A percentile compares a stretch with the other conserved stretches of the same genome.
These are phyloP conservation scores for Sarcophaga variegata DNA, from an alignment of 2,888 invertebrate genomes.

Conservation along the genomic window DNA sequence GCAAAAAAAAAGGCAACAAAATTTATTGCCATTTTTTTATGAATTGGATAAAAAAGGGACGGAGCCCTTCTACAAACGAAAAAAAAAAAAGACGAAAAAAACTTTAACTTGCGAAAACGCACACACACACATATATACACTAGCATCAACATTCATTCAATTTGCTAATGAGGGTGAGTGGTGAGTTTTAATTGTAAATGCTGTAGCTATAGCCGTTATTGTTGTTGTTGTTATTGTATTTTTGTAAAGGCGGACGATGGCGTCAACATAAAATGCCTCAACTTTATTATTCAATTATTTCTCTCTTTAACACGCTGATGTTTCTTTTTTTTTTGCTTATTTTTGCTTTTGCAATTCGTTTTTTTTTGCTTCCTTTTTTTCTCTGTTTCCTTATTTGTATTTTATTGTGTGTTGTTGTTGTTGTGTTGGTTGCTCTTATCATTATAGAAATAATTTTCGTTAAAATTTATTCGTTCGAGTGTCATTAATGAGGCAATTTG, in stretches of 20 bases:
- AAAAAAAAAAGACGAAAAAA: neutral
- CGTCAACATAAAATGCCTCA: constrained; percentile 63
- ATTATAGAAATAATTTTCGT: neutral
- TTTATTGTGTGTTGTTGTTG: neutral
- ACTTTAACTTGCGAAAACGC: neutral
- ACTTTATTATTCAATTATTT: constrained; percentile 69
- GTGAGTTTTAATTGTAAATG: constrained; percentile 20
- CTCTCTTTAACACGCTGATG: constrained; percentile 43
- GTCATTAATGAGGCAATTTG: constrained; percentile 62
- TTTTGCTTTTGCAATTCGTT: no score
- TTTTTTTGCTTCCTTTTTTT: constrained; percentile 11
- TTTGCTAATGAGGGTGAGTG: constrained; percentile 69
- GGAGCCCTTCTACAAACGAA: constrained; percentile 30
- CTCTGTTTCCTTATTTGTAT: neutral
- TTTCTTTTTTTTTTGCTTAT: neutral
- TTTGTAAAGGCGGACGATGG: constrained; percentile 56
- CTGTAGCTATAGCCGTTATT: constrained; percentile 26
- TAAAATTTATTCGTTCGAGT: constrained; percentile 50
- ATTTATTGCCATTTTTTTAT: constrained; percentile 60
- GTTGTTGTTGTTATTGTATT: constrained; percentile 41
- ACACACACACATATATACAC: constrained; percentile 2
- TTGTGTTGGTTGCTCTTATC: neutral
- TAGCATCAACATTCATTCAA: constrained; percentile 46
- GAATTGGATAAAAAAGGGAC: constrained; percentile 20
- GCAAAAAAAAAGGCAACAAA: neutral